Evolutionary conservation across 1,140 invertebrate genomes (phyloP).

Genomic region (Macrobrachium nipponense): DNA sequence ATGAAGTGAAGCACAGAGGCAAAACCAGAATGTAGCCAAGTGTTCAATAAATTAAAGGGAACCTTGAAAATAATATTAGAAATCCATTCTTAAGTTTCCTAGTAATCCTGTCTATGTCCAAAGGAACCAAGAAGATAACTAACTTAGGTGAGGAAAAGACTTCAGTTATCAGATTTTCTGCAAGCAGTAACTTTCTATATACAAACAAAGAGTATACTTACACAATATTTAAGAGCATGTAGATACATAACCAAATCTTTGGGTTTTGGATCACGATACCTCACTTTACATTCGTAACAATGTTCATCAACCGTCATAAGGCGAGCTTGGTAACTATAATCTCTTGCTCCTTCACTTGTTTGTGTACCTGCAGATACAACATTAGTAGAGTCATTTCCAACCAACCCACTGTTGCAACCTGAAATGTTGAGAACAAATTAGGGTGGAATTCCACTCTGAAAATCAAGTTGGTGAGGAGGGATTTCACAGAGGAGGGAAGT

Average conservation of each 20-base stretch:
- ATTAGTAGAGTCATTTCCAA: background rate
- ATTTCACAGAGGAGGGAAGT: too few species aligned
- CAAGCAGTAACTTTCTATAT: background rate
- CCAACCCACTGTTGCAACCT: slow-evolving; percentile 31
- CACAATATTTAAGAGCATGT: slow-evolving; percentile 92
- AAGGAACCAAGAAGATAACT: background rate
- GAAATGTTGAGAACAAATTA: background rate
- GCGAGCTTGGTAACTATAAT: slow-evolving; percentile 75
- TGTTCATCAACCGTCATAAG: slow-evolving; percentile 85
- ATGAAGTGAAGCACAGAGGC: too few species aligned
- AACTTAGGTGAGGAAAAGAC: background rate
- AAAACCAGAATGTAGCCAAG: too few species aligned
- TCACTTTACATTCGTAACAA: slow-evolving; percentile 92
- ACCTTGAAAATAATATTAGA: too few species aligned
- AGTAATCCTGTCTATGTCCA: too few species aligned
- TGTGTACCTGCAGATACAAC: slow-evolving; percentile 24
- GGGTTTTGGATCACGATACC: slow-evolving; percentile 90
- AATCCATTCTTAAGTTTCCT: too few species aligned
- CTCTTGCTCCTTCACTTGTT: slow-evolving; percentile 39
- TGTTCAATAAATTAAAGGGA: too few species aligned
- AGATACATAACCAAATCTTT: slow-evolving; percentile 94
- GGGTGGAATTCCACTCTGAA: background rate
- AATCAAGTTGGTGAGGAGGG: background rate
- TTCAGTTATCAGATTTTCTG: background rate
- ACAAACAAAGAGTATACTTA: slow-evolving; percentile 62